Conservation (phyloP, 2,888 invertebrate genomes). For the Encarsia formosa region DNA sequence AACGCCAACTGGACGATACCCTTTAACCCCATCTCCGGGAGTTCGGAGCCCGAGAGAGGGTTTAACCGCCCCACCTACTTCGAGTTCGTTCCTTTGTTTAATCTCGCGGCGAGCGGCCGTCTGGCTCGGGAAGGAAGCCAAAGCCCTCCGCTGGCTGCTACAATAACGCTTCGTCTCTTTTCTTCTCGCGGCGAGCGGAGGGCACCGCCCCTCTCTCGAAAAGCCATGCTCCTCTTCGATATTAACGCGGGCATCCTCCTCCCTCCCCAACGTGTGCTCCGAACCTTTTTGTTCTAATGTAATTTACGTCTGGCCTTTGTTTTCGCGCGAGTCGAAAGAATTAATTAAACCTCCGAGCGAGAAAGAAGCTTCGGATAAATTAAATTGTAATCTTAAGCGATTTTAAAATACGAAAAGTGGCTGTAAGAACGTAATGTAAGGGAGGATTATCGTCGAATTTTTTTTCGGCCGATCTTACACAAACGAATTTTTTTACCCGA, state of each 20-base stretch:
- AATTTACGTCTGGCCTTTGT: not conserved
- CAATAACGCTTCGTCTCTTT: not conserved
- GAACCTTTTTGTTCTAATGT: constrained; percentile 5
- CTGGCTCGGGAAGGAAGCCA: constrained; percentile 11
- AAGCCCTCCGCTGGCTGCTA: constrained; percentile 6
- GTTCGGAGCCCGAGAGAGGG: not conserved
- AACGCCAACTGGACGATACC: too few relatives aligned
- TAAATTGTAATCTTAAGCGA: too few relatives aligned
- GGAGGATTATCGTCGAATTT: too few relatives aligned
- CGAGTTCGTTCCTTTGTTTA: constrained; percentile 38
- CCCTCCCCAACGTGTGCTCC: not conserved
- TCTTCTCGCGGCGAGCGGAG: too few relatives aligned
- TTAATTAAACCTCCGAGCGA: too few relatives aligned
- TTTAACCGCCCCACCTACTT: constrained; percentile 7
- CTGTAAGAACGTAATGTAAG: too few relatives aligned
- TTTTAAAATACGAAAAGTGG: too few relatives aligned
- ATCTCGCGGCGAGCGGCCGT: too few relatives aligned
- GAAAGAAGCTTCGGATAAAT: too few relatives aligned
- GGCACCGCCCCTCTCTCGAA: constrained; percentile 17
- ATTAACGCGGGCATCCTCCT: constrained; percentile 4
- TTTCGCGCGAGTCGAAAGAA: not conserved
- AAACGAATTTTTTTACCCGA: too few relatives aligned
- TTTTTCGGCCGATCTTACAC: too few relatives aligned
- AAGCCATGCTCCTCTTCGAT: not conserved
- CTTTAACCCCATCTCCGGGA: not conserved